Base-by-base conservation (phyloP, 2,797 vertebrate species). In the Schizothorax lantsangensis region DNA sequence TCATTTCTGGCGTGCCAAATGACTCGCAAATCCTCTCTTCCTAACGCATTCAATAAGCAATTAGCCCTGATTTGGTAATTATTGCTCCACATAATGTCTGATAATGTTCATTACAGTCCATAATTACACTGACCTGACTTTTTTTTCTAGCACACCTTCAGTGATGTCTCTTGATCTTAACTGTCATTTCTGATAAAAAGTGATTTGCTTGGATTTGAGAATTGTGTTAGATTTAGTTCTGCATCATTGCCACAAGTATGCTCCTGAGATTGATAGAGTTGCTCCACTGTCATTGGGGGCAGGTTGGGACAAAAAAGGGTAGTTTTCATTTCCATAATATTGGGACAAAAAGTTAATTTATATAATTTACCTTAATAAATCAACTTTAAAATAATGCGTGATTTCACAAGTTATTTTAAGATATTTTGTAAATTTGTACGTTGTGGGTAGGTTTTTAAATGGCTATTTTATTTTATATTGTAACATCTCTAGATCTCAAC, bases 191-290 rank as follows among this genome's bases (percentile, higher is more conserved):
- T 75, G 83, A 94, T 95, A 91, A 93, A 92, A 88, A 91, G 89
- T 94, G 93, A 94, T 93, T 91, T 91, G 89, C 89, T 85, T 88
- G 19, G 47, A 87, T 84, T 89, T 69, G n/a, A 85, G 84, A 73
- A 86, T 88, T 85, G 86, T 91, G 54, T 59, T 54, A 6, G n/a
- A 49, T 75, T 52, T 96, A 96, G 95, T 96, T 96, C 93, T 92
- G 94, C 94, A 93, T 95, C 94, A 94, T 93, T 94, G 95, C 94
- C 92, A 94, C 94, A 96, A 95, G 95, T 95, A 92, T 83, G 92
- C 92, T 93, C 91, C 90, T 91, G 93, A 95, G 94, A 96, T 95
- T 96, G 95, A 96, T 95, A 94, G 94, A 95, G 89, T 86, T 93
- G 92, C 93, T 92, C 90, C 90, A 91, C 90, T 88, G 92, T 89